Evolutionary conservation across 2,888 invertebrate genomes (phyloP).

Genomic region (Erebia aethiops): DNA sequence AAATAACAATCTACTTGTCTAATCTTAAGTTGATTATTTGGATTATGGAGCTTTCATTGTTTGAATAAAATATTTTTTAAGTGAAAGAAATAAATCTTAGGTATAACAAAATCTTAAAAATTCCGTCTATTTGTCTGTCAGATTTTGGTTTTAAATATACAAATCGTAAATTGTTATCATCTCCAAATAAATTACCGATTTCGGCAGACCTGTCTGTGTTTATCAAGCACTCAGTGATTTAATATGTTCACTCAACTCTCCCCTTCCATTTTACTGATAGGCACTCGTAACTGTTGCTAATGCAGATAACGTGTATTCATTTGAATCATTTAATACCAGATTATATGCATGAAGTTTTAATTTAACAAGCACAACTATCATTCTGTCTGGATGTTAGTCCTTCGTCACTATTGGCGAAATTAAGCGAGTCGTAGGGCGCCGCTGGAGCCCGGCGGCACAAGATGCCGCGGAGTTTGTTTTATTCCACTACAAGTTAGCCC

Average conservation of each 20-base stretch:
- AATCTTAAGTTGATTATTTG: neutral
- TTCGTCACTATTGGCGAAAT: too few relatives aligned
- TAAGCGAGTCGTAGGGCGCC: too few relatives aligned
- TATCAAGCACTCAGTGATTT: conserved; percentile 39
- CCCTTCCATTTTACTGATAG: conserved; percentile 31
- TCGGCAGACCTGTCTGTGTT: conserved; percentile 24
- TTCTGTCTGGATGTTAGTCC: too few relatives aligned
- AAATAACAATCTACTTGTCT: neutral
- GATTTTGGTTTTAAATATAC: too few relatives aligned
- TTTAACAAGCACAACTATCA: neutral
- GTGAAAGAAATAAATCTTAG: too few relatives aligned
- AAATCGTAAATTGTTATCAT: neutral
- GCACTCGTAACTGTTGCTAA: conserved; percentile 34
- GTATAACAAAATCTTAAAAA: too few relatives aligned
- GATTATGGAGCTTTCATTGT: neutral
- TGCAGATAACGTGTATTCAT: conserved; percentile 26
- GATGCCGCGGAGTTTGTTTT: too few relatives aligned
- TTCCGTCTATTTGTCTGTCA: too few relatives aligned
- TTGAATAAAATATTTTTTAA: too few relatives aligned
- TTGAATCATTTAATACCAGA: conserved; percentile 12
- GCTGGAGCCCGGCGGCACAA: too few relatives aligned
- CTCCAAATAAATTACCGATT: conserved; percentile 20
- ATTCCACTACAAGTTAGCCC: too few relatives aligned
- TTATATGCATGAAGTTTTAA: neutral
- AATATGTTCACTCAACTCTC: conserved; percentile 37